Conservation (phyloP, 2,888 invertebrate genomes). For the Lochmaea crataegi region DNA sequence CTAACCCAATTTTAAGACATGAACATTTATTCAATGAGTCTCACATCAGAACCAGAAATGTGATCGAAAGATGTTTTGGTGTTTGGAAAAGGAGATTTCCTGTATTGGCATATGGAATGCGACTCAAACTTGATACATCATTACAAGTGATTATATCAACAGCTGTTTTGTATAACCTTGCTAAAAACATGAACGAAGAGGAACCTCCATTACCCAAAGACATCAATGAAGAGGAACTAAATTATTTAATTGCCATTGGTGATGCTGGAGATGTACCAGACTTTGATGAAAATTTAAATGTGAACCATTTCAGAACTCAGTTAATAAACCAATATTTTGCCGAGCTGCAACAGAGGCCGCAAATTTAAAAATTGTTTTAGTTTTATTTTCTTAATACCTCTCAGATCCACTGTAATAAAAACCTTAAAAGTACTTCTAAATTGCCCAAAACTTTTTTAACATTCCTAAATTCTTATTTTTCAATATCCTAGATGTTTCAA, state of each 20-base stretch:
- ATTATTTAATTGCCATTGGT: constrained; percentile 28
- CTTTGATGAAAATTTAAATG: too few relatives aligned
- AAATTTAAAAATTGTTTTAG: not conserved
- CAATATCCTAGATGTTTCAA: not conserved
- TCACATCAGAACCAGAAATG: not conserved
- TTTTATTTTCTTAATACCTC: not conserved
- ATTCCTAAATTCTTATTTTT: not conserved
- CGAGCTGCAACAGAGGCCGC: too few relatives aligned
- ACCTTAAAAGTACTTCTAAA: not conserved
- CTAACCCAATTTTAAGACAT: constrained; percentile 3
- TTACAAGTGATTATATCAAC: constrained; percentile 30
- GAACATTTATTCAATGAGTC: constrained; percentile 7
- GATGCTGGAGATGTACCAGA: too few relatives aligned
- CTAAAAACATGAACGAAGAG: constrained; percentile 25
- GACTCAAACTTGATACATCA: constrained; percentile 25
- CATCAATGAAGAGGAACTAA: constrained; percentile 32
- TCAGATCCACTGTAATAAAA: constrained; percentile 5
- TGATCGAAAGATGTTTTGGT: constrained; percentile 46
- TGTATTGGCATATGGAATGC: constrained; percentile 29
- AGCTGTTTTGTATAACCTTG: constrained; percentile 35
- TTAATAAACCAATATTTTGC: too few relatives aligned
- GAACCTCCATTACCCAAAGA: constrained; percentile 34
- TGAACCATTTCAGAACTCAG: too few relatives aligned
- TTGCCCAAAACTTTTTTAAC: not conserved
- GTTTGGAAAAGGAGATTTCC: constrained; percentile 56